phyloP scores from a whole-genome alignment of 2,113 vertebrate species.

The Taurulus bubalis region DNA sequence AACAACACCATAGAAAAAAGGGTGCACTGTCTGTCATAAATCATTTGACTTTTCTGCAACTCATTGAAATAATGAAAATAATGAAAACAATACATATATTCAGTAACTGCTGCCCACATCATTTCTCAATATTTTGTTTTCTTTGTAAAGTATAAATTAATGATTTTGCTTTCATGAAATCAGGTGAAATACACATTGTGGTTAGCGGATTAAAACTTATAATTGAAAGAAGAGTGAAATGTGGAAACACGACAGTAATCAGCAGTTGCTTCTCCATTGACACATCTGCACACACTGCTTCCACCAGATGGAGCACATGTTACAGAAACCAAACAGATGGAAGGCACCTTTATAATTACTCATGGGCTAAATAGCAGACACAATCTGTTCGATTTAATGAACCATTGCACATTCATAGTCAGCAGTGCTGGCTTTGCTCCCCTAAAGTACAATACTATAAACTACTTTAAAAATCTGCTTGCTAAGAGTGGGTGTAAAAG shows the following conservation, averaged over 20 bases:
- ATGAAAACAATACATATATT: not conserved
- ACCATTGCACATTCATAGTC: conserved; percentile 46
- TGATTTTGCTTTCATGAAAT: not conserved
- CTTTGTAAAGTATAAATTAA: not conserved
- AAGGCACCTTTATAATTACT: conserved; percentile 19
- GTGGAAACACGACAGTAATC: not conserved
- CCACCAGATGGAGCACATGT: conserved; percentile 71
- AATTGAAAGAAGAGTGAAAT: not conserved
- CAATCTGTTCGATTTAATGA: conserved; percentile 60
- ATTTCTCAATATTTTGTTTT: not conserved
- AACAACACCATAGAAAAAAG: not conserved
- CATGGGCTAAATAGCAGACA: conserved; percentile 29
- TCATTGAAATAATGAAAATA: not conserved
- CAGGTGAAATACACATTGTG: not conserved
- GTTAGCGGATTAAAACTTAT: not conserved
- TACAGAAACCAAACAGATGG: not conserved
- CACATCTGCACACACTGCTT: not conserved
- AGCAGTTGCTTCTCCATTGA: not conserved
- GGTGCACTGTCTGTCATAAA: not conserved
- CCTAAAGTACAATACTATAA: conserved; percentile 50
- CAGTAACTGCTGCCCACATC: not conserved
- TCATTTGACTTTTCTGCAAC: not conserved
- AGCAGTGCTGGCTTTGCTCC: conserved; percentile 30
- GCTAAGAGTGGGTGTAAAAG: conserved; percentile 40
- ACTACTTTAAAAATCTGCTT: conserved; percentile 50